These are phyloP conservation scores for Athetis lepigone DNA, from an alignment of 2,888 invertebrate species.

Conservation along the genomic window DNA sequence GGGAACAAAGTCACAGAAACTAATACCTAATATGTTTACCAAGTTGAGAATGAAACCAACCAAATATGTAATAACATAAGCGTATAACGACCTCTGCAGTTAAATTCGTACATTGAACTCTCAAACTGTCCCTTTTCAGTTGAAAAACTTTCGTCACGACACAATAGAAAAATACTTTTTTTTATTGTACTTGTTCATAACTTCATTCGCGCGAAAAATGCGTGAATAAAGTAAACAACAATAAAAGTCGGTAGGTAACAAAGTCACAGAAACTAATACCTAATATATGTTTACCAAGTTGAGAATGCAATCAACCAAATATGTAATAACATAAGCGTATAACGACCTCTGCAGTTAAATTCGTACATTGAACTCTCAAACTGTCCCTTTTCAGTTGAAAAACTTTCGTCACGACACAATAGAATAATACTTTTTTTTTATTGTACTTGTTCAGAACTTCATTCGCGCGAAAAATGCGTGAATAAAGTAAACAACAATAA, in stretches of 20 bases:
- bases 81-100: too few species aligned
- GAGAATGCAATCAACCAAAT: not conserved
- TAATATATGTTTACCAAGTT: not conserved
- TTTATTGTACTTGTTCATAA: constrained; percentile 53
- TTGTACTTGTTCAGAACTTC: constrained; percentile 51
- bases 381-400: constrained; percentile 43
- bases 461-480: constrained; percentile 47
- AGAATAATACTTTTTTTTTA: constrained; percentile 55
- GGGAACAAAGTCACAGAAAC: too few species aligned
- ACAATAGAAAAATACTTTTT: constrained; percentile 56
- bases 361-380: constrained; percentile 49
- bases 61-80: too few species aligned
- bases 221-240: constrained; percentile 57
- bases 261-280: too few species aligned
- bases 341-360: not conserved
- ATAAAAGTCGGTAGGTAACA: constrained; percentile 49
- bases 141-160: constrained; percentile 49
- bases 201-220: constrained; percentile 49
- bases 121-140: constrained; percentile 44
- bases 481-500: constrained; percentile 59
- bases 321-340: not conserved
- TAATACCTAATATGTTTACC: too few species aligned
- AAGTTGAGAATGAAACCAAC: too few species aligned
- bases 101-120: constrained; percentile 43
- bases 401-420: constrained; percentile 57